These are phyloP conservation scores for Montipora sp. DNA, from an alignment of 64 coral and sea anemone genomes.

Conservation along the genomic window DNA sequence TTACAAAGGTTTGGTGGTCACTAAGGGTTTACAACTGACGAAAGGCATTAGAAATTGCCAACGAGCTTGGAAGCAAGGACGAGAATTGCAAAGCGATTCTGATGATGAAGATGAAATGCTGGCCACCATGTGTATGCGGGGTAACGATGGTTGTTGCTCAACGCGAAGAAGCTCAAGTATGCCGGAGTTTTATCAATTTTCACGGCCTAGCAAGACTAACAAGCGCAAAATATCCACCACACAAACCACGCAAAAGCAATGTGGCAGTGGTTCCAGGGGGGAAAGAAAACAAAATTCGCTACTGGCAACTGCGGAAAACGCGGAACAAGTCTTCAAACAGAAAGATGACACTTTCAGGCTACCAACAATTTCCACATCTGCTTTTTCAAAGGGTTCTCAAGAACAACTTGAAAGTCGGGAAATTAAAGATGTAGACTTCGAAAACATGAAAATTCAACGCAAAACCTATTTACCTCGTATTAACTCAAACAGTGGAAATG, in stretches of 20 bases:
- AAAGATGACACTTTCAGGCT: conserved; percentile 14
- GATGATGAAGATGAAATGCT: background rate
- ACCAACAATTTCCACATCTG: background rate
- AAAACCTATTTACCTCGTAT: conserved; percentile 67
- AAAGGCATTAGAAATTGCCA: background rate
- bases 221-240: background rate
- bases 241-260: background rate
- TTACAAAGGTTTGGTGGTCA: conserved; percentile 12
- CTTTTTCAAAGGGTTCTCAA: background rate
- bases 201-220: background rate
- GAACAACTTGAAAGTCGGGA: background rate
- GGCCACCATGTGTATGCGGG: background rate
- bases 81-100: background rate
- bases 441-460: conserved; percentile 15
- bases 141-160: background rate
- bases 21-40: background rate
- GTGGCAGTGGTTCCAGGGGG: background rate
- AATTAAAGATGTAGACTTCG: background rate
- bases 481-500: conserved; percentile 15
- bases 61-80: background rate
- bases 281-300: background rate
- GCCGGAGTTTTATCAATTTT: conserved; percentile 58
- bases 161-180: conserved; percentile 49
- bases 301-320: background rate
- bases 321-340: background rate